Percentiles rank a stretch among this genome's conserved stretches.
Evolutionary conservation across 2,888 invertebrate species (phyloP).

Genomic region (Hyposoter dolosus): DNA sequence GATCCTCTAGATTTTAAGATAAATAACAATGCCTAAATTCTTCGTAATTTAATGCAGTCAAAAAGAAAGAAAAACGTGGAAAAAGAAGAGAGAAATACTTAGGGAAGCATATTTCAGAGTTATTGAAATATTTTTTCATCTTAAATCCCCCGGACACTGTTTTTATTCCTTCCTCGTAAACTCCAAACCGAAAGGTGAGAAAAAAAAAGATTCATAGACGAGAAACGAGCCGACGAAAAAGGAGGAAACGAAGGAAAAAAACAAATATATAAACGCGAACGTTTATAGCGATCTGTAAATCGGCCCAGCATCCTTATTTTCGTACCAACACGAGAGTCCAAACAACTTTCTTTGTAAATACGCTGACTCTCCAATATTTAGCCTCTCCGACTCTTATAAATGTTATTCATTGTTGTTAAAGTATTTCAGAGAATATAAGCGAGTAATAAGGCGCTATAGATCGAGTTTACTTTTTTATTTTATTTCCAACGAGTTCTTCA

Average conservation of each 20-base stretch:
- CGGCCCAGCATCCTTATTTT: conserved; percentile 68
- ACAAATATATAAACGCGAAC: conserved; percentile 23
- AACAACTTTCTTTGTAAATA: conserved; percentile 67
- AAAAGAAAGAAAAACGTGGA: conserved; percentile 41
- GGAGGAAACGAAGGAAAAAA: conserved; percentile 32
- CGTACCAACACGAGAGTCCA: conserved; percentile 61
- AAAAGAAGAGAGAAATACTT: conserved; percentile 42
- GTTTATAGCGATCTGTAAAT: conserved; percentile 51
- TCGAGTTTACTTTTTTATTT: conserved; percentile 41
- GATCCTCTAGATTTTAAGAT: conserved; percentile 64
- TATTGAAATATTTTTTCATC: conserved; percentile 69
- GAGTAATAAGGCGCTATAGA: conserved; percentile 45
- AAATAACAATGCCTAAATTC: conserved; percentile 68
- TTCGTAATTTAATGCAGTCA: conserved; percentile 58
- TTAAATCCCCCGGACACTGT: conserved; percentile 53
- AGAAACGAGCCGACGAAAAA: not conserved
- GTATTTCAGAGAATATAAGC: conserved; percentile 69
- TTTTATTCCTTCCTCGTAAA: conserved; percentile 65
- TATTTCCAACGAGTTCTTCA: conserved; percentile 22
- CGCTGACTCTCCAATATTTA: conserved; percentile 60
- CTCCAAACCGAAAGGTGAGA: conserved; percentile 40
- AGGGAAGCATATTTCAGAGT: conserved; percentile 66
- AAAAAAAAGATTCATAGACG: not conserved
- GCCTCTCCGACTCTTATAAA: conserved; percentile 59
- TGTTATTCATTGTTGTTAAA: conserved; percentile 69